Base-by-base conservation (phyloP, 2,797 vertebrate species). In the Pangasius krempfi region DNA sequence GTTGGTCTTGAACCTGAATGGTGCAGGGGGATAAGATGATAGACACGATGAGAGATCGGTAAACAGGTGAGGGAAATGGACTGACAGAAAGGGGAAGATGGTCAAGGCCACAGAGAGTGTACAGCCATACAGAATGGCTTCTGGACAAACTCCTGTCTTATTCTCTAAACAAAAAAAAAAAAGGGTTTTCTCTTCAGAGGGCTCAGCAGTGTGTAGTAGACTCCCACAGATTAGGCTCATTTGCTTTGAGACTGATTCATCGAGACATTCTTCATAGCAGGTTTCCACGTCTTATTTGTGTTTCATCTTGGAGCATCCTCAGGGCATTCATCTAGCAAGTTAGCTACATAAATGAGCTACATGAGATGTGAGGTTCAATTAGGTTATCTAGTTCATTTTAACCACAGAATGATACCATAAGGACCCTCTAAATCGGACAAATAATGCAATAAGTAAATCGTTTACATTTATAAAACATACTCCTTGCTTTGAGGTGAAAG, bases 101-200 rank as follows among this genome's bases (percentile, higher is more conserved):
- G 92, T 82, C 92, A 92, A 92, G 90, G 90, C 90, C 87, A 86
- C 87, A 87, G 90, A 92, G 92, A 93, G 93, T 91, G 89, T 92
- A 91, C 90, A 90, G 89, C 89, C 92, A 88, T 92, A 92, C 92
- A 92, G 90, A 80, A 88, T 84, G 70, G 88, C 62, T 87, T 94
- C 89, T 89, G 91, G 91, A 91, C 92, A 93, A 91, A 58, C 68
- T 56, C 30, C 47, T 12, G 50, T 40, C 47, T 73, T 37, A 27
- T 62, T 83, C 40, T 18, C 3, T 47, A 47, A 47, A n/a, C 1
- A 37, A 44, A 16, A 25, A 58, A 27, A 54, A 75, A 47, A 20
- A 25, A 56, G 1, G 33, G 13, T 60, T 47, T 66, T 44, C 58
- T 54, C 56, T 56, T 84, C 54, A 37, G 30, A 85, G 89, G 88